These are phyloP conservation scores for Girardinichthys multiradiatus DNA, from an alignment of 2,113 vertebrate species.

Conservation along the genomic window DNA sequence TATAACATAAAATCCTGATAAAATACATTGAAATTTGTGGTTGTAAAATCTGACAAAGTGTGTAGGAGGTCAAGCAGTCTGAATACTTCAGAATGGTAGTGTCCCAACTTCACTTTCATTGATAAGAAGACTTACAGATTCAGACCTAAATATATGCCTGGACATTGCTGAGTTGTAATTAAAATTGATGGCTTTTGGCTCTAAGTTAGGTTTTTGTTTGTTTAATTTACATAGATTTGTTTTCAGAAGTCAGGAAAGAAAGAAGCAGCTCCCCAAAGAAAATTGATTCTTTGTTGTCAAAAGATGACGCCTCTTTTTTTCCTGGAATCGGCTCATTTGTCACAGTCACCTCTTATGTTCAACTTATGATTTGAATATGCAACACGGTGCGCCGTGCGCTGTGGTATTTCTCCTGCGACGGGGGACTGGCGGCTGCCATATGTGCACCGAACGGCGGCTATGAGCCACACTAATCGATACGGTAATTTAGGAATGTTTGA, in stretches of 20 bases:
- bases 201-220: neutral
- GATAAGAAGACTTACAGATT: neutral
- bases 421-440: slow-evolving; percentile 53
- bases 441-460: slow-evolving; percentile 33
- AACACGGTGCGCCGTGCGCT: slow-evolving; percentile 54
- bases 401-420: slow-evolving; percentile 44
- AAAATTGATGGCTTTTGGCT: neutral
- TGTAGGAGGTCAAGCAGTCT: neutral
- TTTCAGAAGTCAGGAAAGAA: neutral
- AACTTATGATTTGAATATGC: slow-evolving; percentile 73
- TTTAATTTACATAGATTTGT: neutral
- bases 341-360: slow-evolving; percentile 69
- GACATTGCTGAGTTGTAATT: neutral
- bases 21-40: neutral
- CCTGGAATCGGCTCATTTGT: slow-evolving; percentile 66
- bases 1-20: neutral
- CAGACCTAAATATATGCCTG: neutral
- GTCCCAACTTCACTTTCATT: neutral
- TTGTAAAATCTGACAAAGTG: neutral
- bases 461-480: slow-evolving; percentile 58
- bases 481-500: slow-evolving; percentile 70
- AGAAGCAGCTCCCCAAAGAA: neutral
- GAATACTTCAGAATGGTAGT: neutral
- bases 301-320: slow-evolving; percentile 44
- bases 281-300: slow-evolving; percentile 39